A percentile compares a stretch with the other conserved stretches of the same genome.
Conservation (phyloP, 2,797 vertebrate species). For the Tokudaia tokunoshimensis region DNA sequence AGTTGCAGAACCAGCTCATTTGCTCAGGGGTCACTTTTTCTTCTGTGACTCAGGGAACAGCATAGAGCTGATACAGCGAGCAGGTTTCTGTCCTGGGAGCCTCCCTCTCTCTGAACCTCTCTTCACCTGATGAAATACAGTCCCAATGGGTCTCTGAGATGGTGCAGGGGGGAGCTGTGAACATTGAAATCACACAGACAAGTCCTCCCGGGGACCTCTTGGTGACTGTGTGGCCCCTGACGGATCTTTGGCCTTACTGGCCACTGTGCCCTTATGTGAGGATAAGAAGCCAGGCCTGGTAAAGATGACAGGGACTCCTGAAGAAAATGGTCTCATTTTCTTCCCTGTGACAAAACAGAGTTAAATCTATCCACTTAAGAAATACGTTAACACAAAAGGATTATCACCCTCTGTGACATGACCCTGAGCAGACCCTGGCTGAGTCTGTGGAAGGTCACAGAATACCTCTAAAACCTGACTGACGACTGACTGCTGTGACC, state of each 20-base stretch:
- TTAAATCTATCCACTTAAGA: neutral
- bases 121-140: neutral
- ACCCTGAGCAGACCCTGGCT: neutral
- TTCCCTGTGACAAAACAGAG: neutral
- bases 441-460: neutral
- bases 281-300: neutral
- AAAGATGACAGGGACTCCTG: neutral
- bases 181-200: neutral
- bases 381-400: neutral
- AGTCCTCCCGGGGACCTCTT: no score
- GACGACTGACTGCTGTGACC: neutral
- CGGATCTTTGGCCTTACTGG: neutral
- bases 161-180: accelerated
- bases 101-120: neutral
- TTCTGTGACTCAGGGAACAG: neutral
- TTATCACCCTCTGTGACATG: neutral
- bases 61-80: neutral
- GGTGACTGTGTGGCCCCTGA: neutral
- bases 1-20: neutral
- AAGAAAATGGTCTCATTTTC: neutral
- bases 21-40: conserved; percentile 26
- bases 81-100: neutral
- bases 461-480: neutral
- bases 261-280: neutral
- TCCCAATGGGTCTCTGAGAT: no score